Conservation (phyloP, 2,113 vertebrate genomes). For the Proterorhinus semilunaris region DNA sequence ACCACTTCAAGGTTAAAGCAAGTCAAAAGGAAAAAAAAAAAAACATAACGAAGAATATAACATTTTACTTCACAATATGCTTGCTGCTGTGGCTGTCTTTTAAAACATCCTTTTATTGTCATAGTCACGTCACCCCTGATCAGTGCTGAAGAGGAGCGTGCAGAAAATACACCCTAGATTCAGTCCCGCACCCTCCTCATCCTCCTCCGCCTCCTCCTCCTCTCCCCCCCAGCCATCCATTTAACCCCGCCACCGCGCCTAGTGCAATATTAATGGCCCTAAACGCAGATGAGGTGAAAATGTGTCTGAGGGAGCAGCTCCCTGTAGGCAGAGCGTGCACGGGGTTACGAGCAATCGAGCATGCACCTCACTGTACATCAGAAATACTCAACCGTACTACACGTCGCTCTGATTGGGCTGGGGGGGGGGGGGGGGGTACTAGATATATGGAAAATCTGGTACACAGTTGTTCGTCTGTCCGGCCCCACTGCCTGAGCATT, state of each 20-base stretch:
- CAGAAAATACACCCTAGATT: conserved; percentile 60
- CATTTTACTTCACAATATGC: not conserved
- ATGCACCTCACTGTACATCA: conserved; percentile 21
- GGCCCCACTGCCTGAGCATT: conserved; percentile 34
- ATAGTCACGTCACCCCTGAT: conserved; percentile 39
- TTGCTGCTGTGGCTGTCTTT: conserved; percentile 33
- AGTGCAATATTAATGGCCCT: conserved; percentile 81
- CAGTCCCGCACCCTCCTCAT: conserved; percentile 30
- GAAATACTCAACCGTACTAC: conserved; percentile 9
- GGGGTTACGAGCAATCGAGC: conserved; percentile 37
- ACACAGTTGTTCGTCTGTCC: conserved; percentile 42
- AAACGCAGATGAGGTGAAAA: conserved; percentile 80
- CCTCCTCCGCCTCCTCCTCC: conserved; percentile 23
- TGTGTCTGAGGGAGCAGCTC: conserved; percentile 73
- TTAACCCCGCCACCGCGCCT: conserved; percentile 76
- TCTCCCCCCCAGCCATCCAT: conserved; percentile 69
- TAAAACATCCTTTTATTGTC: conserved; percentile 19
- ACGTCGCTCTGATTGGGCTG: conserved; percentile 10
- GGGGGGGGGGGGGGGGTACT: conserved; percentile 24
- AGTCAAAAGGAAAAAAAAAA: no score
- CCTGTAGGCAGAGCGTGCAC: conserved; percentile 61
- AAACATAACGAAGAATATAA: no score
- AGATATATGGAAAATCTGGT: conserved; percentile 12
- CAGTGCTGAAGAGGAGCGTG: conserved; percentile 25
- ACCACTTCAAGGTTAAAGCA: no score